These are phyloP conservation scores for Stramonita haemastoma DNA, from an alignment of 2,888 invertebrate genomes.

Conservation along the genomic window DNA sequence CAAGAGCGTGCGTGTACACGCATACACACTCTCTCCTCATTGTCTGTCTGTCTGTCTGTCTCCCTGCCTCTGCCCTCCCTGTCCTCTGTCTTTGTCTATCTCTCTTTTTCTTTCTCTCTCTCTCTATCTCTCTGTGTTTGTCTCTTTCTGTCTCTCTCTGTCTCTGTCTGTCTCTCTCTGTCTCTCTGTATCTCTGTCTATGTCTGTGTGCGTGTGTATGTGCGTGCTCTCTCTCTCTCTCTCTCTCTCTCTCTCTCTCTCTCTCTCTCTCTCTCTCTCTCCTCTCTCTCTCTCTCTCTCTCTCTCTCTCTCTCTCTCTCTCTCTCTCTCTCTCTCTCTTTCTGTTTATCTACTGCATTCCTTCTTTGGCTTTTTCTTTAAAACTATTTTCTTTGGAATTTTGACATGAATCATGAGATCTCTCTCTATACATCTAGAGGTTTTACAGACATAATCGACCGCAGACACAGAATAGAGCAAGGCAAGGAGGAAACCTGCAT, in stretches of 20 bases:
- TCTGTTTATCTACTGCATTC: neutral
- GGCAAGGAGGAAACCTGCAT: no score
- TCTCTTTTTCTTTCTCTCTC: no score
- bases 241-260: no score
- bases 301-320: neutral
- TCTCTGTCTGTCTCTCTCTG: neutral
- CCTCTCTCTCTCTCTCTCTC: neutral
- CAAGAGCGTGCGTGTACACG: neutral
- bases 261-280: neutral
- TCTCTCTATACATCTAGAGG: no score
- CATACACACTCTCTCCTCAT: neutral
- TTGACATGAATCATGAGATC: no score
- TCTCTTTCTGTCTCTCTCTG: neutral
- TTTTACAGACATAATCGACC: no score
- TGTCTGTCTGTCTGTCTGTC: neutral
- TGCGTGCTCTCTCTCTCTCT: no score
- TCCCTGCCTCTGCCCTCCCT: neutral
- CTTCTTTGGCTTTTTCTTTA: neutral
- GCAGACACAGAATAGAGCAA: no score
- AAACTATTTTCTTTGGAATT: no score
- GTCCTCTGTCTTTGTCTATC: neutral
- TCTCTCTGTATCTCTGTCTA: neutral
- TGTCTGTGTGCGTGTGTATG: no score
- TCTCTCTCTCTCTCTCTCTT: neutral
- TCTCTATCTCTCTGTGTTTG: neutral